Percentiles rank a stretch among this genome's conserved stretches.
Conservation (phyloP, 2,113 vertebrate species). For the Nesoenas mayeri region DNA sequence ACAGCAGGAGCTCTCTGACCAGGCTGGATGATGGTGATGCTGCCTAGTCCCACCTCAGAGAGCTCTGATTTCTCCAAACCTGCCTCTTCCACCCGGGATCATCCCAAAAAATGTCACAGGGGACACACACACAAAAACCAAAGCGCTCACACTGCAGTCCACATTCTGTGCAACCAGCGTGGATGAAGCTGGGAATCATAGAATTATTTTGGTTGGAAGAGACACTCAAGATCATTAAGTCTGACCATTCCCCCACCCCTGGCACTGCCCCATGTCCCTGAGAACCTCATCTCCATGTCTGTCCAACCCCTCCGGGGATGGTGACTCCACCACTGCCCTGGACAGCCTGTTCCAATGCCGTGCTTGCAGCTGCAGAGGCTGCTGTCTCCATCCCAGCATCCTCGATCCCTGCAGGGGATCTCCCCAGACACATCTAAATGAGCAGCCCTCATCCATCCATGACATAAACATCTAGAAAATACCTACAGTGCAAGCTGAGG, state of each 20-base stretch:
- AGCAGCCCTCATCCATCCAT: not conserved
- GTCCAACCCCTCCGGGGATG: too few relatives aligned
- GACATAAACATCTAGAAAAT: not conserved
- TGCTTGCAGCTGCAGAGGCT: not conserved
- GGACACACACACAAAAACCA: not conserved
- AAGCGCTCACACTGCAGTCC: rapidly evolving
- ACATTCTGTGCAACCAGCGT: rapidly evolving
- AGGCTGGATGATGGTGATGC: not conserved
- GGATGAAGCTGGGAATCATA: not conserved
- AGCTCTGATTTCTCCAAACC: not conserved
- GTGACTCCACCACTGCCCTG: too few relatives aligned
- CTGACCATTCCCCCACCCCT: too few relatives aligned
- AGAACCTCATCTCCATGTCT: too few relatives aligned
- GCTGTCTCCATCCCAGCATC: not conserved
- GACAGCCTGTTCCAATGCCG: too few relatives aligned
- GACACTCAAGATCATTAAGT: too few relatives aligned
- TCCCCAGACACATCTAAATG: too few relatives aligned
- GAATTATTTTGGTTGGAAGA: too few relatives aligned
- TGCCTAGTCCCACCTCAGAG: not conserved
- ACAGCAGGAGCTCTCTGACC: not conserved
- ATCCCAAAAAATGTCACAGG: not conserved
- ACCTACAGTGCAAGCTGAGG: not conserved
- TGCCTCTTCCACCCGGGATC: not conserved
- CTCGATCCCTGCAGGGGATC: rapidly evolving
- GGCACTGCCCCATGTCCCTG: too few relatives aligned